Evolutionary conservation across 2,113 vertebrate genomes (phyloP), one percentile per base, ranked within the genome.

Genomic region (Otis tarda): DNA sequence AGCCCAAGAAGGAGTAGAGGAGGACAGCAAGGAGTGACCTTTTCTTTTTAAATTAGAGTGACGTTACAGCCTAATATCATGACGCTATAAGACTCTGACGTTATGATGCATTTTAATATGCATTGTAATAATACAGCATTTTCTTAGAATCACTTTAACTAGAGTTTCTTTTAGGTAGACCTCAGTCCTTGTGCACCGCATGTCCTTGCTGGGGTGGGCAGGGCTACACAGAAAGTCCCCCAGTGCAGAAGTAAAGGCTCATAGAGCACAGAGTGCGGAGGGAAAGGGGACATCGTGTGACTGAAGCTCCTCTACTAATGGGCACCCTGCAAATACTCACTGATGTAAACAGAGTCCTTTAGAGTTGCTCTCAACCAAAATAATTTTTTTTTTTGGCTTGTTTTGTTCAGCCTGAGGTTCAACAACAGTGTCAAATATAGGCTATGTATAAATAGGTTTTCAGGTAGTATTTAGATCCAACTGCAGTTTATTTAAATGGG

Each of bases 281-380:
- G 3, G 23, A 12, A n/a, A 12, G 13, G 15, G 8, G 8, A 39
- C 4, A 6, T 0, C 0, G 3, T 50, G 7, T 21, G 20, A 45
- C 4, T 31, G 64, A 53, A 70, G 7, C 4, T 9, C 21, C 12
- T 43, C 43, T 84, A 28, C 23, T 63, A 14, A 16, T 4, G 9
- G 37, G 12, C 22, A 45, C 8, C 28, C 47, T 63, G n/a, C 5
- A 76, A 37, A 76, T 37, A 30, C 37, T 37, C 61, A 55, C 7
- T 31, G 22, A 12, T 23, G 7, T 14, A 69, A 86, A 35, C 7
- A 23, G 47, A 71, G 12, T 27, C 43, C n/a, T 78, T 59, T 24
- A 56, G 37, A 63, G 43, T 69, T 83, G 35, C 14, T 77, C 31
- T 78, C 47, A 57, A 33, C 8, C 4, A 10, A 43, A 43, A 43